Evolutionary conservation across 2,113 vertebrate genomes (phyloP), one percentile per base, ranked within the genome.

Genomic region (Hipposideros armiger): DNA sequence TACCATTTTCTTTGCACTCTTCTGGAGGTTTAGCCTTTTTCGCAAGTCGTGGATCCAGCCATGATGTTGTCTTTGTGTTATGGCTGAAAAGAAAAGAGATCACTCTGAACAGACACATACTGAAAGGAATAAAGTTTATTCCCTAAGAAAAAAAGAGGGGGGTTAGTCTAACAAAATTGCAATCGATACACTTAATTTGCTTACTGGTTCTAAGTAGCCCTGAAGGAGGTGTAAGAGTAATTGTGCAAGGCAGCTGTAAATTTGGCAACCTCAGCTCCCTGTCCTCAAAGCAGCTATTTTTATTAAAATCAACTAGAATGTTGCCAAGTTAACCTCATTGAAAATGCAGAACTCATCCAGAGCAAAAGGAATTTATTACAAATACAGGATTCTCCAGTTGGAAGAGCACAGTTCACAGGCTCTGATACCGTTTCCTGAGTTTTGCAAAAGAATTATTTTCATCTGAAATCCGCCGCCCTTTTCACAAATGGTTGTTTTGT

Each of bases 1-100:
- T 99, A 99, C 99, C 99, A 98, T 99, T 99, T 98, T 99, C 99
- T 98, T 99, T 99, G 99, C 99, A 99, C 98, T 99, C 99, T 99
- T 99, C 99, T 62, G 99, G 99, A 97, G 99, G 99, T 98, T 99
- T 99, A 97, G 99, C 99, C 99, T 99, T 99, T 99, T 99, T 99
- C 98, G 99, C 99, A 97, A 99, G 99, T 98, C 99, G 99, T 95
- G 99, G 99, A 99, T 99, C 99, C 98, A 99, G 99, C 99, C 99
- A 99, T 98, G 99, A 99, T 98, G 99, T 99, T 97, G 99, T 99
- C 99, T 99, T 99, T 98, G 99, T 99, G 99, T 99, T 99, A 99
- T 99, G 99, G 99, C 99, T 99, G 99, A 98, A 99, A 98, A 98
- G 99, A 98, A 98, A 99, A 99, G 98, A 99, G 98, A 99, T 98